Evolutionary conservation across 2,888 invertebrate genomes (phyloP).

Genomic region (Ophioninae sp.): DNA sequence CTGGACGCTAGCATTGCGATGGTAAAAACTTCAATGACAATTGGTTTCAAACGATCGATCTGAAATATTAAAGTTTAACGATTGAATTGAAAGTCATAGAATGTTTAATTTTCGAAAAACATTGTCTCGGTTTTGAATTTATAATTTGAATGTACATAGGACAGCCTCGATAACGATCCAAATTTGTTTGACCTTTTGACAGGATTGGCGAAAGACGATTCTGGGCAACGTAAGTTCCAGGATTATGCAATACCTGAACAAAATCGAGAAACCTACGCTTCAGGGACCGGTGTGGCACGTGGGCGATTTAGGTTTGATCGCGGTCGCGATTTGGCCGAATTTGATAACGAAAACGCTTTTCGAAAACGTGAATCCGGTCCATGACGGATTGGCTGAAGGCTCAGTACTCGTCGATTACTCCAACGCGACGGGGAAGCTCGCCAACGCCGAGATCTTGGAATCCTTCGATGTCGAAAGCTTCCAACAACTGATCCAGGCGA

Average conservation of each 20-base stretch:
- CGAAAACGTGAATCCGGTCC: constrained; percentile 68
- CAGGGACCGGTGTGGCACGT: constrained; percentile 63
- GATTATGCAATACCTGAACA: constrained; percentile 81
- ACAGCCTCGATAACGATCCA: neutral
- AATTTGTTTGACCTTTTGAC: neutral
- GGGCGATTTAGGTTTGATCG: constrained; percentile 70
- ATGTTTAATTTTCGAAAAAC: too few species aligned
- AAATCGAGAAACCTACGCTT: constrained; percentile 77
- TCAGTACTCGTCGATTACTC: constrained; percentile 71
- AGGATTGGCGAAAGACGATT: constrained; percentile 83
- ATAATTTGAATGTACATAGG: too few species aligned
- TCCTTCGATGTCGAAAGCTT: constrained; percentile 49
- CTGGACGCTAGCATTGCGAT: constrained; percentile 62
- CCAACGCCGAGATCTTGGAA: constrained; percentile 54
- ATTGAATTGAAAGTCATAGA: too few species aligned
- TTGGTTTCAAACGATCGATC: too few species aligned
- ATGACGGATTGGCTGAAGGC: constrained; percentile 69
- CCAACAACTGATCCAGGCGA: constrained; percentile 27
- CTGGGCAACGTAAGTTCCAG: constrained; percentile 80
- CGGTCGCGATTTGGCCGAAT: constrained; percentile 69
- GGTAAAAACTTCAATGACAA: constrained; percentile 66
- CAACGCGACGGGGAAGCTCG: constrained; percentile 40
- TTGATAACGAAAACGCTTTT: constrained; percentile 57
- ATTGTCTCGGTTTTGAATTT: neutral
- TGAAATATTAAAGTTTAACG: too few species aligned